These are phyloP conservation scores for Sebastes goodei DNA, from an alignment of 2,797 vertebrate species.

Conservation along the genomic window DNA sequence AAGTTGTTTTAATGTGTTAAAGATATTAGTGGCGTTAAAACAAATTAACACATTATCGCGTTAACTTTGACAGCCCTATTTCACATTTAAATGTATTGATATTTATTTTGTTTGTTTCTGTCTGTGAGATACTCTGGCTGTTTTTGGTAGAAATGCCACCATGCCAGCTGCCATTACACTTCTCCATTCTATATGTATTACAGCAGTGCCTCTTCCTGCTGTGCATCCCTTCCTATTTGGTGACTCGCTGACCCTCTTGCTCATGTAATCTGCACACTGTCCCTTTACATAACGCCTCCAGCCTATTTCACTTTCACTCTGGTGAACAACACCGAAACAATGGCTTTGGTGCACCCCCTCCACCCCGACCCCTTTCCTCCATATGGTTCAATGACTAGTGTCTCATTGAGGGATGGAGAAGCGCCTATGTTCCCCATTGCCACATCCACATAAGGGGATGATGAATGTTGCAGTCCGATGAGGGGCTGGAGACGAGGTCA, in stretches of 20 bases:
- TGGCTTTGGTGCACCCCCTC: background rate
- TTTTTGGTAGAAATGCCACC: background rate
- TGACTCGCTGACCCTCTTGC: constrained; percentile 45
- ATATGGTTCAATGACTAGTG: constrained; percentile 40
- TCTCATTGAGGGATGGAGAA: constrained; percentile 30
- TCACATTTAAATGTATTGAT: background rate
- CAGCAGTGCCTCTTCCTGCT: background rate
- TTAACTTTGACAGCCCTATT: background rate
- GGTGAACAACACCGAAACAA: constrained; percentile 34
- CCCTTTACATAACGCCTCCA: constrained; percentile 40
- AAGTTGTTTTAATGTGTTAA: too few species aligned
- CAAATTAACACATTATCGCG: too few species aligned
- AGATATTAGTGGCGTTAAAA: too few species aligned
- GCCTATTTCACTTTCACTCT: constrained; percentile 43
- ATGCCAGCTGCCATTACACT: background rate
- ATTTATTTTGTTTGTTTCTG: background rate
- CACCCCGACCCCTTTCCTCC: background rate
- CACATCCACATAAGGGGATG: constrained; percentile 24
- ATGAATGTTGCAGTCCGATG: constrained; percentile 31
- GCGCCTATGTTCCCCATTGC: background rate
- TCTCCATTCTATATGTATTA: background rate
- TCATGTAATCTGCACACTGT: constrained; percentile 40
- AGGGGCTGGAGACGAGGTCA: background rate
- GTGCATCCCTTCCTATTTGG: constrained; percentile 2
- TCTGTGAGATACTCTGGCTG: background rate